A percentile compares a stretch with the other conserved stretches of the same genome.
Conservation (phyloP, 2,113 vertebrate species). For the Seriola rivoliana region DNA sequence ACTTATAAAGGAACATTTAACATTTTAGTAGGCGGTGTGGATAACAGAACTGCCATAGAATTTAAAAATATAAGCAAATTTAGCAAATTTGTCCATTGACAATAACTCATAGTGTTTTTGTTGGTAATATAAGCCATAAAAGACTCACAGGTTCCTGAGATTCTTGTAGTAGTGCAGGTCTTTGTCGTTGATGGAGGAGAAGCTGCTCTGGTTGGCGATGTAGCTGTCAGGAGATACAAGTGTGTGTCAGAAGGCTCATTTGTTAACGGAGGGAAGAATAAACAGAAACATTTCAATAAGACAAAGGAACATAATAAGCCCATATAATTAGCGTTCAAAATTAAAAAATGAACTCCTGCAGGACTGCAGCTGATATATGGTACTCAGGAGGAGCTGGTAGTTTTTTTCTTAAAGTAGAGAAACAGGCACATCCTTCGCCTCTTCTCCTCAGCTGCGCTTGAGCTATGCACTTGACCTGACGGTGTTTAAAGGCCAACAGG, state of each 20-base stretch:
- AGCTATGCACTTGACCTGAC: slow-evolving; percentile 39
- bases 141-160: slow-evolving; percentile 97
- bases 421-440: background rate
- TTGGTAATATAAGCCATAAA: background rate
- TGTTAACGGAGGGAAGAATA: slow-evolving; percentile 45
- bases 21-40: background rate
- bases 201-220: slow-evolving; percentile 93
- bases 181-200: slow-evolving; percentile 94
- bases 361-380: slow-evolving; percentile 15
- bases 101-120: background rate
- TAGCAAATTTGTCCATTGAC: background rate
- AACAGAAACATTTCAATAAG: slow-evolving; percentile 46
- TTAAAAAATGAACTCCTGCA: slow-evolving; percentile 21
- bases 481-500: slow-evolving; percentile 26
- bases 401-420: background rate
- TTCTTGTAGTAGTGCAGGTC: slow-evolving; percentile 93
- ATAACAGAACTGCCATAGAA: background rate
- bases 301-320: slow-evolving; percentile 34
- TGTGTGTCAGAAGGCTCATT: slow-evolving; percentile 61
- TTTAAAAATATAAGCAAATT: too few species aligned
- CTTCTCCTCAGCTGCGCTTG: slow-evolving; percentile 32
- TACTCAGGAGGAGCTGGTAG: background rate
- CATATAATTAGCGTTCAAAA: slow-evolving; percentile 22
- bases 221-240: slow-evolving; percentile 87
- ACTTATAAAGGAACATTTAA: background rate